Conservation (phyloP, 2,113 vertebrate genomes). For the Notechis scutatus region DNA sequence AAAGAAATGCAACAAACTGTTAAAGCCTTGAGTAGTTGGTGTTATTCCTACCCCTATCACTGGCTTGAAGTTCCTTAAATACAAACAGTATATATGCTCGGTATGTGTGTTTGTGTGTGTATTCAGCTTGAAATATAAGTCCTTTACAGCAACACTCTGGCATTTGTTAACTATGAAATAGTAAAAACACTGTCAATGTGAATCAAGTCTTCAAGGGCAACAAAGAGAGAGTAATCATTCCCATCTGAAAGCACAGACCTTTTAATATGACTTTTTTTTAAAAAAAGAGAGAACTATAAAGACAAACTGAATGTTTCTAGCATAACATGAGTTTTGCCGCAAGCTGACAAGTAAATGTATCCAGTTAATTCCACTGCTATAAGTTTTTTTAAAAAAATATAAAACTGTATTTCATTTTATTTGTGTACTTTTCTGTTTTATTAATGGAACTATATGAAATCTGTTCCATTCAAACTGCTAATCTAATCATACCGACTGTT, state of each 20-base stretch:
- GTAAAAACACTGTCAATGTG: constrained; percentile 33
- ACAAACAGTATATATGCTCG: background rate
- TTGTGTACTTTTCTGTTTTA: constrained; percentile 35
- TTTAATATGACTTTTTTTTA: constrained; percentile 5
- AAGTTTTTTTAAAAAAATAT: constrained; percentile 26
- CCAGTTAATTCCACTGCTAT: constrained; percentile 4
- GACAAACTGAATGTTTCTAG: constrained; percentile 10
- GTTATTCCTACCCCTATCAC: background rate
- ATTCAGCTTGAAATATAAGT: background rate
- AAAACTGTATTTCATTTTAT: constrained; percentile 46
- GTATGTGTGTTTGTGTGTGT: background rate
- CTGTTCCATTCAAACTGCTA: constrained; percentile 54
- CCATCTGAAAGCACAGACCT: constrained; percentile 20
- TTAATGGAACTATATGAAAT: constrained; percentile 49
- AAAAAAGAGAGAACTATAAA: constrained; percentile 12
- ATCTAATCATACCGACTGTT: constrained; percentile 60
- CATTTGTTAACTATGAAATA: constrained; percentile 39
- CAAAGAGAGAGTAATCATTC: constrained; percentile 13
- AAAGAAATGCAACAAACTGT: background rate
- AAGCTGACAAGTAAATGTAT: constrained; percentile 34
- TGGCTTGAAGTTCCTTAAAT: background rate
- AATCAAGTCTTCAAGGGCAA: constrained; percentile 27
- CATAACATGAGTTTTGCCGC: constrained; percentile 8
- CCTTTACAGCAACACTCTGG: constrained; percentile 12
- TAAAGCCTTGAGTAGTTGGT: background rate